Conservation (phyloP, 1,140 invertebrate species). For the Monochamus saltuarius region DNA sequence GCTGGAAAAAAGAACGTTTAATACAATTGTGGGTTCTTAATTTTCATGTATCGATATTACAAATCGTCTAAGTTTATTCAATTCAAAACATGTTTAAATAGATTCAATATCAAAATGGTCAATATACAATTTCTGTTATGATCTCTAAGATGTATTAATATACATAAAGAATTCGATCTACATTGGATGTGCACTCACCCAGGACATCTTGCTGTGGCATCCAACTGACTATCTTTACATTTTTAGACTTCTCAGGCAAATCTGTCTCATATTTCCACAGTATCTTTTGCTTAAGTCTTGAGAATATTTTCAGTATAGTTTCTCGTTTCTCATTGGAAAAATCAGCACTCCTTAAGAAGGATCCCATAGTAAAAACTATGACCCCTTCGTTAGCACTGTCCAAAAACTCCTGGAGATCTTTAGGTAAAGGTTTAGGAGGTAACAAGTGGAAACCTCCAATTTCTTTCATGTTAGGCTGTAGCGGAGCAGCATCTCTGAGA, state of each 20-base stretch:
- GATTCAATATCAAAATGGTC: neutral
- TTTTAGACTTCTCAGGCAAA: constrained; percentile 45
- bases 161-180: neutral
- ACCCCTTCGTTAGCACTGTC: constrained; percentile 61
- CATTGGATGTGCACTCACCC: constrained; percentile 48
- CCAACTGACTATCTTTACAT: constrained; percentile 57
- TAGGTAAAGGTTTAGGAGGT: constrained; percentile 9
- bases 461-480: constrained; percentile 34
- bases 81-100: neutral
- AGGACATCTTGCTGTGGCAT: constrained; percentile 64
- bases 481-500: constrained; percentile 35
- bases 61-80: neutral
- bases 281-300: constrained; percentile 58
- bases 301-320: constrained; percentile 55
- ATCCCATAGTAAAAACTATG: constrained; percentile 70
- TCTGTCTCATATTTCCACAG: constrained; percentile 68
- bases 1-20: constrained; percentile 25
- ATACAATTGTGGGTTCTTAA: neutral
- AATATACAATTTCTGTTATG: neutral
- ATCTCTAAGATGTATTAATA: neutral
- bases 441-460: constrained; percentile 40
- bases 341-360: constrained; percentile 55
- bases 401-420: constrained; percentile 57
- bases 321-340: constrained; percentile 52
- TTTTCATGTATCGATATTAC: neutral